Evolutionary conservation across 2,113 vertebrate genomes (phyloP), one percentile per base, ranked within the genome.

Genomic region (Turdus rufiventris): DNA sequence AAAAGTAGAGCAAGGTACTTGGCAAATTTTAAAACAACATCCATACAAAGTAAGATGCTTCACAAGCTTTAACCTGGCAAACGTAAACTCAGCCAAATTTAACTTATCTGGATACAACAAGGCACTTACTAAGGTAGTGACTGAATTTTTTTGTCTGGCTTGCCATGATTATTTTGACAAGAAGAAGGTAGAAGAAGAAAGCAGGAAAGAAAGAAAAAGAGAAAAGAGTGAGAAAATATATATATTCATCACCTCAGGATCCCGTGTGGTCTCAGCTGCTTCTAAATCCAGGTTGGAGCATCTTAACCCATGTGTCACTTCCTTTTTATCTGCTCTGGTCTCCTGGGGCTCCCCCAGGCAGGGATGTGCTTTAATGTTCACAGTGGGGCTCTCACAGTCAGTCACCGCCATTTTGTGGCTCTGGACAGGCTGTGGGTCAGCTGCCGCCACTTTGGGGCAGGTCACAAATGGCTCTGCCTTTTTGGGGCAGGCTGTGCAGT

Each of bases 331-430:
- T 75, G 10, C 31, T 31, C 20, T 14, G 33, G 3, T 61, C 38
- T 60, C 15, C 18, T 45, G 54, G 36, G 43, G 25, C 24, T 75
- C 16, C 3, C 4, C 16, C 19, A 50, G 31, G 19, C 31, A 57
- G 0, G 0, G 51, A 56, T 66, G 10, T 4, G 2, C 20, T 25
- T 57, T 14, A 17, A 5, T 17, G 13, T 57, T 66, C 36, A 9
- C 10, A 34, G 10, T 16, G 43, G 9, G 19, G 16, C 24, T 19
- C 51, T 17, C 1, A 2, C 24, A 31, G 15, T 40, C 28, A n/a
- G 24, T 24, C 9, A 18, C 18, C 2, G 5, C 33, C 56, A 24
- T 57, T 34, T 34, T 58, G 21, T 8, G 20, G 23, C 23, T 48
- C 47, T 48, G 4, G 19, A 28, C 8, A 34, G 33, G 2, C 51